Conservation (phyloP, 2,888 invertebrate genomes). For the Ophion costatus region DNA sequence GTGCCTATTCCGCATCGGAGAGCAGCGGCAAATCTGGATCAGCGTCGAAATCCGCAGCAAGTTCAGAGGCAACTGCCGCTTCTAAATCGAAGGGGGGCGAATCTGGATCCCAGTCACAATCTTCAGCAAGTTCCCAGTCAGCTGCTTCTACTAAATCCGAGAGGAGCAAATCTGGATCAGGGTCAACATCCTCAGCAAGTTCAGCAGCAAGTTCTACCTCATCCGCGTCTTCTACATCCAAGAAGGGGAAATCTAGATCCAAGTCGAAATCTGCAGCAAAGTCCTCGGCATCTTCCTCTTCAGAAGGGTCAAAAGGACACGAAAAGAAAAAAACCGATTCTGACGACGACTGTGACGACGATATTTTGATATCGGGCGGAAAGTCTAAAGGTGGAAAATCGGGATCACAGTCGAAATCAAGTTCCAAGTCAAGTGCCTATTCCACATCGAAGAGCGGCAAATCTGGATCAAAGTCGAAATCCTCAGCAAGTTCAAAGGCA, state of each 20-base stretch:
- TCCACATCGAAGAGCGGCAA: too few relatives aligned
- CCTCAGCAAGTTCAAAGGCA: neutral
- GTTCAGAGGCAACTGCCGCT: neutral
- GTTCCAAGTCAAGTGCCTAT: neutral
- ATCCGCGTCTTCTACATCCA: too few relatives aligned
- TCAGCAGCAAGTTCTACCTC: neutral
- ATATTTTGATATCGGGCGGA: neutral
- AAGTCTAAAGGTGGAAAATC: neutral
- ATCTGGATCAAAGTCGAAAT: neutral
- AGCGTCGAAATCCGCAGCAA: neutral
- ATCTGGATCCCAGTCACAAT: neutral
- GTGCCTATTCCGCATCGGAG: too few relatives aligned
- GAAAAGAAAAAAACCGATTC: neutral
- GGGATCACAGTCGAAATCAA: neutral
- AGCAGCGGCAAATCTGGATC: constrained; percentile 1
- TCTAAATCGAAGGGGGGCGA: neutral
- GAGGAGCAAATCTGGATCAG: neutral
- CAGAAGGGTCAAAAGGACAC: neutral
- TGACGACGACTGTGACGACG: neutral
- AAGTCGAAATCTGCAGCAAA: neutral
- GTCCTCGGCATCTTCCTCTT: neutral
- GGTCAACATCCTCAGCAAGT: neutral
- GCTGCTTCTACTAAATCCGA: neutral
- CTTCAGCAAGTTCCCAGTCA: neutral
- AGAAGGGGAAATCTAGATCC: neutral